Evolutionary conservation across 2,113 vertebrate genomes (phyloP).

Genomic region (Polyodon spathula): DNA sequence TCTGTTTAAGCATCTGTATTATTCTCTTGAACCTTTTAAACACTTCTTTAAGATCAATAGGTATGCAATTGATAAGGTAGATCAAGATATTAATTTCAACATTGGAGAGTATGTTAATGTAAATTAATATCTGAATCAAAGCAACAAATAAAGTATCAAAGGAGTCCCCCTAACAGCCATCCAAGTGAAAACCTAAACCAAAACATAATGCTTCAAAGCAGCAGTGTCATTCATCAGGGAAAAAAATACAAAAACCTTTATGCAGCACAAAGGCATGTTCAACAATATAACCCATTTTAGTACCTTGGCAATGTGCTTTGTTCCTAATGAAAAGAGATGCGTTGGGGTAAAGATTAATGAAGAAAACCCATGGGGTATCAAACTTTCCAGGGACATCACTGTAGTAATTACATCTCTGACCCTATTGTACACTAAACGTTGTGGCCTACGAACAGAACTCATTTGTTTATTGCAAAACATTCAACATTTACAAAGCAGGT

Average conservation of each 20-base stretch:
- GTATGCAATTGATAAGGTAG: too few relatives aligned
- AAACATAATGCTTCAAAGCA: neutral
- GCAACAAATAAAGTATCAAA: neutral
- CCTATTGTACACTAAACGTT: too few relatives aligned
- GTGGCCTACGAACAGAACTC: too few relatives aligned
- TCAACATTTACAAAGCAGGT: too few relatives aligned
- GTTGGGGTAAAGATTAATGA: conserved; percentile 30
- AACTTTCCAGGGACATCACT: conserved; percentile 16
- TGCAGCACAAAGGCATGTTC: neutral
- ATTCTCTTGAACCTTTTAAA: too few relatives aligned
- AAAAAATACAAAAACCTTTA: too few relatives aligned
- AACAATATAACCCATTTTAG: too few relatives aligned
- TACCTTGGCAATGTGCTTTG: neutral
- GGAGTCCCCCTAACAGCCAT: neutral
- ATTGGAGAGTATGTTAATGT: neutral
- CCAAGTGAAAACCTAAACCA: too few relatives aligned
- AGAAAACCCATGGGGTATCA: conserved; percentile 26
- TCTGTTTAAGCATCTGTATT: too few relatives aligned
- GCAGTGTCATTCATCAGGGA: neutral
- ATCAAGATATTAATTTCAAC: too few relatives aligned
- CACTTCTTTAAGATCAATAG: too few relatives aligned
- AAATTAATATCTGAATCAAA: neutral
- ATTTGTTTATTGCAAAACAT: too few relatives aligned
- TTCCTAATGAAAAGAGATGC: neutral
- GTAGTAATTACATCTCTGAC: conserved; percentile 28